Conservation (phyloP, 2,113 vertebrate genomes). For the Gallinago media region DNA sequence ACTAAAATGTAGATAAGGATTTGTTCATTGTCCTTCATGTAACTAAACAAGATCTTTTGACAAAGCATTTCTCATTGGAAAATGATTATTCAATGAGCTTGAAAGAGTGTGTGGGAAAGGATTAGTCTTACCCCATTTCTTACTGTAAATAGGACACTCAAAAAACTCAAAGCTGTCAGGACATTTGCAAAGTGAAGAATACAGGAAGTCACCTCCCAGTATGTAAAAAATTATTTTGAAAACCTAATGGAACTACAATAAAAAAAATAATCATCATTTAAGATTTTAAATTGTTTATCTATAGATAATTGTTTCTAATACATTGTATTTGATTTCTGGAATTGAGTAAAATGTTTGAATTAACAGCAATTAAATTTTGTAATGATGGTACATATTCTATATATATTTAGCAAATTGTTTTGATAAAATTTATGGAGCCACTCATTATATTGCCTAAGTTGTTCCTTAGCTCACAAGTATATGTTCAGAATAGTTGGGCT, state of each 20-base stretch:
- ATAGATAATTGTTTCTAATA: neutral
- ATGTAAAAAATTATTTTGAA: neutral
- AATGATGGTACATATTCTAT: neutral
- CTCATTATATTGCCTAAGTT: neutral
- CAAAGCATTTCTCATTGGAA: neutral
- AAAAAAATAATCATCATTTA: fast-evolving
- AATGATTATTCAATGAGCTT: neutral
- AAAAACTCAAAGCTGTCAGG: neutral
- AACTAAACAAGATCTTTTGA: neutral
- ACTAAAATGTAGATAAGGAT: neutral
- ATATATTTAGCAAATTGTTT: neutral
- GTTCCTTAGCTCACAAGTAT: neutral
- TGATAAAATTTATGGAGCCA: neutral
- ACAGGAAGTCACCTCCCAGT: neutral
- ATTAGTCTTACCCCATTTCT: neutral
- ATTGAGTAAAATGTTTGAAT: neutral
- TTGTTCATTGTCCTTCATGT: neutral
- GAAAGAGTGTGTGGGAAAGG: neutral
- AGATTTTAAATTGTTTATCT: neutral
- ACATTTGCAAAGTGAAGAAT: neutral
- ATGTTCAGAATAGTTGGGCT: neutral
- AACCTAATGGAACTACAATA: neutral
- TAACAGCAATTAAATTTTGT: neutral
- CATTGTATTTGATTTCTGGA: neutral
- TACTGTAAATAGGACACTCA: neutral